Evolutionary conservation across 2,888 invertebrate species (phyloP), one percentile per base, ranked within the genome.

Genomic region (Himalopsyche japonica): DNA sequence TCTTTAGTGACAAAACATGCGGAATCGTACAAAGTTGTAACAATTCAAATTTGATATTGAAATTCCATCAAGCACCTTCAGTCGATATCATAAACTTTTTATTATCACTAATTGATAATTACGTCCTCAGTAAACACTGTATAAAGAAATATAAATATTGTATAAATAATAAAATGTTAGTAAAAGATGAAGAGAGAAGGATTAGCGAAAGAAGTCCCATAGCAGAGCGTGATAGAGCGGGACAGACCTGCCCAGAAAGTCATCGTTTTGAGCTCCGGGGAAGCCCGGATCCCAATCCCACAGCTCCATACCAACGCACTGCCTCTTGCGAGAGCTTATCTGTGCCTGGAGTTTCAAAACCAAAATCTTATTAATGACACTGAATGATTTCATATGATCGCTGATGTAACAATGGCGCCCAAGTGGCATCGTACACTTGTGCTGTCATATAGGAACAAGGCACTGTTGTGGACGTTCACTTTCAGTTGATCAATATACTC

Each of bases 211-310:
- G 30, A 70, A 70, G 70, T 70, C 70, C 70, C 70, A 27, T 10
- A 70, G 27, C 15, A 43, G 43, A 43, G 57, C 20, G 20, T 57
- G 57, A 20, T 57, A 20, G 70, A 27, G 27, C 27, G 47, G 78
- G 78, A 91, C 93, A 93, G 93, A 96, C 96, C 96, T 96, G 94
- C 96, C 96, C 91, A 97, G 94, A 91, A 93, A 94, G 94, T 97
- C 96, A 93, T 97, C 96, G 92, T 94, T 94, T 91, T 94, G 94
- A 89, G 95, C 94, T 90, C 96, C 96, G 87, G 94, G 93, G 92
- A 96, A 94, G 89, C 94, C 95, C 88, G 95, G 94, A 93, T 97
- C 97, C 94, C 95, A 96, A 93, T 97, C 96, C 96, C 95, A 96
- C 90, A 96, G 92, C 91, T 95, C 94, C 91, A 95, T 93, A 91